A percentile compares a stretch with the other conserved stretches of the same genome.
Conservation (phyloP, 2,797 vertebrate genomes). For the Ispidina lecontei region DNA sequence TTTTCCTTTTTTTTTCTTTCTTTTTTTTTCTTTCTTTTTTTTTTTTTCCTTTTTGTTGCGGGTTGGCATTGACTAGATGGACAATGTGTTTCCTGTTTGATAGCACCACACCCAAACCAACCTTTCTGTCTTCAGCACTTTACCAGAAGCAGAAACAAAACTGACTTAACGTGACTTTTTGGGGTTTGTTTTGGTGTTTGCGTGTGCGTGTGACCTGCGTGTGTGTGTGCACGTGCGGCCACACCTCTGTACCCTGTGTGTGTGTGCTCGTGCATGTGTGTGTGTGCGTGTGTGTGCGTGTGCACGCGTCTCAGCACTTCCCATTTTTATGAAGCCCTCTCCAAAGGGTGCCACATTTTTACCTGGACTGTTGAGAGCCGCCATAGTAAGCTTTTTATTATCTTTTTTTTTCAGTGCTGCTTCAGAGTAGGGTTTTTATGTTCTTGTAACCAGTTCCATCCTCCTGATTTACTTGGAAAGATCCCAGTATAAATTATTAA, state of each 20-base stretch:
- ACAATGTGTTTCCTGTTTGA: conserved; percentile 82
- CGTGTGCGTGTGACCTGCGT: background rate
- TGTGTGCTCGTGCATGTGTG: background rate
- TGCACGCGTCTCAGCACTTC: conserved; percentile 64
- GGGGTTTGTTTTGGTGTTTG: background rate
- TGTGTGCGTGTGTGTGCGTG: background rate
- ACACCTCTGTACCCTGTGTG: background rate
- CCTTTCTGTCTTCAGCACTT: conserved; percentile 84
- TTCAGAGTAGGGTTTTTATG: conserved; percentile 46
- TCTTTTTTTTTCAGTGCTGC: conserved; percentile 40
- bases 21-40: background rate
- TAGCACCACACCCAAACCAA: conserved; percentile 76
- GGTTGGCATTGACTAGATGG: conserved; percentile 78
- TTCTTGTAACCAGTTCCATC: conserved; percentile 49
- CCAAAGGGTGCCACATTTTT: conserved; percentile 77
- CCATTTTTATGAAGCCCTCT: conserved; percentile 65
- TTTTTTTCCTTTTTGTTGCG: background rate
- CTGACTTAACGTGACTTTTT: conserved; percentile 30
- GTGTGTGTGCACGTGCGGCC: background rate
- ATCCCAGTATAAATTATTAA: conserved; percentile 47
- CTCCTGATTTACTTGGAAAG: conserved; percentile 51
- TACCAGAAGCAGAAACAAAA: conserved; percentile 80
- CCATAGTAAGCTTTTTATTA: conserved; percentile 64
- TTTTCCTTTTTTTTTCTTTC: too few relatives aligned
- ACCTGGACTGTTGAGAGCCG: conserved; percentile 76